These are phyloP conservation scores for Cygnus olor DNA, from an alignment of 2,797 vertebrate genomes.

Conservation along the genomic window DNA sequence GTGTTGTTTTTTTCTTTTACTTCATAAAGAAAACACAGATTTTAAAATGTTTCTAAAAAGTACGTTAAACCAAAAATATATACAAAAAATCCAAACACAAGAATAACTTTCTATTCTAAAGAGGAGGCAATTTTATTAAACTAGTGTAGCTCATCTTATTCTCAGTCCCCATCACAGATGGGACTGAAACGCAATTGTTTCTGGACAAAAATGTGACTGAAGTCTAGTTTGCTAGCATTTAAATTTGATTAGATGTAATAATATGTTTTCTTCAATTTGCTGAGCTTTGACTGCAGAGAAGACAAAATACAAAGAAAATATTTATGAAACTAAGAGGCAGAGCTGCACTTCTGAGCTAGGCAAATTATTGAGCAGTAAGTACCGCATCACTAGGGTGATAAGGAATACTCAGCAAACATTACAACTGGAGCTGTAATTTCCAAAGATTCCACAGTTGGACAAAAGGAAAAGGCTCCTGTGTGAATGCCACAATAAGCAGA, in stretches of 20 bases:
- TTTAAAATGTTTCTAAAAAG: not conserved
- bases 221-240: constrained; percentile 49
- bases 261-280: constrained; percentile 46
- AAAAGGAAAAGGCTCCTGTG: not conserved
- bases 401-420: not conserved
- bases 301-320: constrained; percentile 50
- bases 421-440: not conserved
- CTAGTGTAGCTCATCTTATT: constrained; percentile 24
- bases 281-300: constrained; percentile 56
- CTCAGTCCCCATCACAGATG: constrained; percentile 28
- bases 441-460: not conserved
- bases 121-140: constrained; percentile 7
- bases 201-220: constrained; percentile 44
- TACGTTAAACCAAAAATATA: not conserved
- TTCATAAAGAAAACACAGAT: not conserved
- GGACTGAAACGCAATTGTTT: constrained; percentile 40
- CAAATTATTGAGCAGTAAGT: constrained; percentile 40
- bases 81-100: fast-evolving
- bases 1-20: not conserved
- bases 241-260: constrained; percentile 59
- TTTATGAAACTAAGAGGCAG: constrained; percentile 44
- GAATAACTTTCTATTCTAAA: not conserved
- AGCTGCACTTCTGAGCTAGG: constrained; percentile 24
- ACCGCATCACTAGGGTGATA: not conserved
- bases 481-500: not conserved